These are phyloP conservation scores for Muraenolepis orangiensis DNA, from an alignment of 2,797 vertebrate species.

Conservation along the genomic window DNA sequence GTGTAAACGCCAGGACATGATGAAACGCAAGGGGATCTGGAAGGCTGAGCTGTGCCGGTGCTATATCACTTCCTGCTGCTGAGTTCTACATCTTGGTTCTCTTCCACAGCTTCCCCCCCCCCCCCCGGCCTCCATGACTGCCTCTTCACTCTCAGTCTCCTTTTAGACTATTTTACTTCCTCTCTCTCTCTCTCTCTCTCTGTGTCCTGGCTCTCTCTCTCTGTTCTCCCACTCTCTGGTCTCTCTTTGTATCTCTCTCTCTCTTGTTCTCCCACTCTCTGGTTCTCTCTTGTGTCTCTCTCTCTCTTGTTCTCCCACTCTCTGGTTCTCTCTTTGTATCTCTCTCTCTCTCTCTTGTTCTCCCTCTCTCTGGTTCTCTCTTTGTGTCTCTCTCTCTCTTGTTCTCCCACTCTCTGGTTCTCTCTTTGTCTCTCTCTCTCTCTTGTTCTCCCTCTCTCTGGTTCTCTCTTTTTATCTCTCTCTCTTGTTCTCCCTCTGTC, in stretches of 20 bases:
- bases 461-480: neutral
- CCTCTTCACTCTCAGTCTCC: too few relatives aligned
- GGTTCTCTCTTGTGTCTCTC: neutral
- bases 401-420: neutral
- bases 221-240: neutral
- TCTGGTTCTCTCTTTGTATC: too few relatives aligned
- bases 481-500: too few relatives aligned
- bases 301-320: slow-evolving; percentile 5
- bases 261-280: neutral
- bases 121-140: too few relatives aligned
- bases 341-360: neutral
- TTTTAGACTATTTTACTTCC: neutral
- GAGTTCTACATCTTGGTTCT: too few relatives aligned
- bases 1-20: too few relatives aligned
- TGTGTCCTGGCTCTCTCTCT: neutral
- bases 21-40: too few relatives aligned
- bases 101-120: too few relatives aligned
- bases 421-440: slow-evolving; percentile 1
- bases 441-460: slow-evolving; percentile 9
- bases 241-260: neutral
- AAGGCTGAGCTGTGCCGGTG: too few relatives aligned
- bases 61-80: too few relatives aligned
- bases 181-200: neutral
- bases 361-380: neutral
- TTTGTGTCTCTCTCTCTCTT: slow-evolving; percentile 8